phyloP scores from a whole-genome alignment of 2,888 invertebrate species.

The Sepiola atlantica region DNA sequence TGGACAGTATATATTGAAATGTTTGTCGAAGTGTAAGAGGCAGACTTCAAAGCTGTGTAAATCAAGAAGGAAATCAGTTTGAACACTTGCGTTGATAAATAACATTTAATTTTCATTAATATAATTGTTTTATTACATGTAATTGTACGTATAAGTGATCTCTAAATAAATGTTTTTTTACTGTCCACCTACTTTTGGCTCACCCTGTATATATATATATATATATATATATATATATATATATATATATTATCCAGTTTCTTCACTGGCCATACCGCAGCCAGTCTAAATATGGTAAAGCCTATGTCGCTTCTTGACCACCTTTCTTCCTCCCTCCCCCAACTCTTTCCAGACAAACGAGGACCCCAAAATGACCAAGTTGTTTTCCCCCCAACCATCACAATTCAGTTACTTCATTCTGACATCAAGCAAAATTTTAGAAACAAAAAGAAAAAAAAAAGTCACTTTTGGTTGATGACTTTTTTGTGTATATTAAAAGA shows the following conservation, averaged over 20 bases:
- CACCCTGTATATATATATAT: slow-evolving; percentile 22
- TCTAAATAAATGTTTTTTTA: no score
- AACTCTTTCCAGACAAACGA: neutral
- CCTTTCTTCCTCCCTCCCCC: neutral
- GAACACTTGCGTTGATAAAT: no score
- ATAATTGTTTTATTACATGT: no score
- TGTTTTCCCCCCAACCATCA: neutral
- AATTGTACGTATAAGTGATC: no score
- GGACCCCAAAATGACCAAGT: neutral
- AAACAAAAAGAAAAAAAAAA: neutral
- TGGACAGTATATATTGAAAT: no score
- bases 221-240: slow-evolving; percentile 32
- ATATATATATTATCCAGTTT: neutral
- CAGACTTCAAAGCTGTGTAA: no score
- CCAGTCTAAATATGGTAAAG: neutral
- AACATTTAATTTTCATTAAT: no score
- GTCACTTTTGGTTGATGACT: neutral
- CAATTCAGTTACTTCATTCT: neutral
- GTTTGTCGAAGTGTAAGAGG: no score
- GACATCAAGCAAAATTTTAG: neutral
- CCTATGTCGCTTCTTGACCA: no score
- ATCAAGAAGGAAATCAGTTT: no score
- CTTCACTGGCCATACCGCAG: neutral
- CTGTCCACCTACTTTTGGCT: no score
- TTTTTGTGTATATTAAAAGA: no score